A percentile compares a stretch with the other conserved stretches of the same genome.
These are phyloP conservation scores for Cyprinella venusta DNA, from an alignment of 2,797 vertebrate genomes.

Conservation along the genomic window DNA sequence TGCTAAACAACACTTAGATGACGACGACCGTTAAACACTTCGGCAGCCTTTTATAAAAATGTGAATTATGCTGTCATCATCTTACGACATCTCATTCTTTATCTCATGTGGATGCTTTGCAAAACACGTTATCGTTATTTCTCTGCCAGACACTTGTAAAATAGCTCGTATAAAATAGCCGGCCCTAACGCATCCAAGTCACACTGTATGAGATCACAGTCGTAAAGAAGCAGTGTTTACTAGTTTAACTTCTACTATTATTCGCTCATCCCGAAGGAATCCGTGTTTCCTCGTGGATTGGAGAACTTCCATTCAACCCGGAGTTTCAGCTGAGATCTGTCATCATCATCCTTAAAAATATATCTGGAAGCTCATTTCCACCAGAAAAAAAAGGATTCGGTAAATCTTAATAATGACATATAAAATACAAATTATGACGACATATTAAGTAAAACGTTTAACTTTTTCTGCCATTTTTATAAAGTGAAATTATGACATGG, in stretches of 20 bases:
- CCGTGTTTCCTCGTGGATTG: constrained; percentile 73
- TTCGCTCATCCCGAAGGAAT: constrained; percentile 75
- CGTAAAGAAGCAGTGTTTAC: constrained; percentile 72
- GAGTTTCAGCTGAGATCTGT: neutral
- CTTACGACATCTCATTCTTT: neutral
- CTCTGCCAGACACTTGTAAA: constrained; percentile 34
- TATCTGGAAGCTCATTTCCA: neutral
- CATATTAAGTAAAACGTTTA: neutral
- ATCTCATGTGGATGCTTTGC: neutral
- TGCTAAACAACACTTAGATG: neutral
- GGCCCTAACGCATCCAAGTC: neutral
- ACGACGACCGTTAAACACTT: neutral
- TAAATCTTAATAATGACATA: neutral
- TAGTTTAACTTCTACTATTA: constrained; percentile 39
- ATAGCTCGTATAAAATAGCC: constrained; percentile 24
- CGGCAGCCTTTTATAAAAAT: neutral
- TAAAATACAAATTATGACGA: neutral
- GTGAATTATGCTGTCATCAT: neutral
- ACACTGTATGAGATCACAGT: constrained; percentile 69
- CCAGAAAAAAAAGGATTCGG: neutral
- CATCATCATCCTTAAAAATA: too few relatives aligned
- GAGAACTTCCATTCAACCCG: neutral
- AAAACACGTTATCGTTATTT: neutral
- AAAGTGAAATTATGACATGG: neutral
- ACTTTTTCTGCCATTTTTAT: neutral